A percentile compares a stretch with the other conserved stretches of the same genome.
phyloP scores from a whole-genome alignment of 2,888 invertebrate species.

The Onthophagus sagittarius region DNA sequence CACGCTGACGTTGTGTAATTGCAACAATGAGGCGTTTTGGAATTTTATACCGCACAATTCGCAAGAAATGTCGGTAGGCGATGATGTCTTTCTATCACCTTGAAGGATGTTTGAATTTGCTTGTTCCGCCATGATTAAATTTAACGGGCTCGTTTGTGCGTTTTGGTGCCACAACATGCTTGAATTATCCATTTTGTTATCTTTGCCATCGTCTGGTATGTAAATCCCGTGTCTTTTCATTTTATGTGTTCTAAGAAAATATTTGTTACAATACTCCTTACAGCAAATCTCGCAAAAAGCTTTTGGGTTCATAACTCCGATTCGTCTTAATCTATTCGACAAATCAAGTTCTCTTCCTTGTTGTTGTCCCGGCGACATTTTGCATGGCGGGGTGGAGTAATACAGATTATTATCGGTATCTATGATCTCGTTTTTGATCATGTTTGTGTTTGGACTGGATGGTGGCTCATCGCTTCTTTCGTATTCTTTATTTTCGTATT shows the following conservation, averaged over 20 bases:
- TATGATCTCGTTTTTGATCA: constrained; percentile 42
- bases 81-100: constrained; percentile 49
- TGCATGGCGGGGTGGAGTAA: constrained; percentile 39
- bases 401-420: constrained; percentile 31
- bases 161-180: constrained; percentile 44
- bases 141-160: constrained; percentile 73
- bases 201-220: constrained; percentile 57
- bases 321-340: constrained; percentile 68
- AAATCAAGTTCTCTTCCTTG: constrained; percentile 64
- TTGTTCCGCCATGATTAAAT: constrained; percentile 69
- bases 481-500: constrained; percentile 2
- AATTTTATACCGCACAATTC: constrained; percentile 53
- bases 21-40: constrained; percentile 49
- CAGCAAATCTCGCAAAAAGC: constrained; percentile 93
- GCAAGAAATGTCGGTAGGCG: constrained; percentile 51
- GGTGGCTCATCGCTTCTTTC: constrained; percentile 35
- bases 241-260: constrained; percentile 88
- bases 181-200: constrained; percentile 39
- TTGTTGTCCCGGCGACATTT: constrained; percentile 42
- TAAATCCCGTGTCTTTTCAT: constrained; percentile 88
- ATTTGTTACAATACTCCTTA: constrained; percentile 91
- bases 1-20: constrained; percentile 46
- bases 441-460: constrained; percentile 42
- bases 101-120: constrained; percentile 51
- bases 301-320: constrained; percentile 80